Evolutionary conservation across 2,888 invertebrate species (phyloP).

Genomic region (Julus scandinavius): DNA sequence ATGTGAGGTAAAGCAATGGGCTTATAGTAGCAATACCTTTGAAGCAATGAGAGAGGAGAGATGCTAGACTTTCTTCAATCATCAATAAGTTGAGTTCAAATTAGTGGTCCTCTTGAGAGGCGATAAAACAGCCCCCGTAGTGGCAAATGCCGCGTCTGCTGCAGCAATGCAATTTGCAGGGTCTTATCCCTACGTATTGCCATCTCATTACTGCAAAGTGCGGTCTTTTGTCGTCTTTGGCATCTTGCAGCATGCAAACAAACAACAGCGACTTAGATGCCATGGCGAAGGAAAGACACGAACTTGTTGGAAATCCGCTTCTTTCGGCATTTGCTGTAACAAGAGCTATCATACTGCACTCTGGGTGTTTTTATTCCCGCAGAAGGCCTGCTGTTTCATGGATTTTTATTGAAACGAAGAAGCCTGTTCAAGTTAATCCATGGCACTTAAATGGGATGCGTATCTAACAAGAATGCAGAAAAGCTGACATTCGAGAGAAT

Average conservation of each 20-base stretch:
- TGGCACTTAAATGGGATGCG: conserved; percentile 22
- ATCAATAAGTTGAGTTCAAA: conserved; percentile 36
- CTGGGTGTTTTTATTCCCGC: conserved; percentile 21
- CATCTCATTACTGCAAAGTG: conserved; percentile 39
- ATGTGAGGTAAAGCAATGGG: neutral
- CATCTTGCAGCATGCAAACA: conserved; percentile 20
- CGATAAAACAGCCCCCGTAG: conserved; percentile 33
- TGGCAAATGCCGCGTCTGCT: neutral
- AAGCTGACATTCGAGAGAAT: neutral
- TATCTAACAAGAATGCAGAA: conserved; percentile 30
- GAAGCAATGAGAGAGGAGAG: neutral
- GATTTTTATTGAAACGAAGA: conserved; percentile 10
- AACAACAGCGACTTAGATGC: neutral
- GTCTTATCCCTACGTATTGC: neutral
- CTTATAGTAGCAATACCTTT: neutral
- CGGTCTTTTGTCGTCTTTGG: conserved; percentile 33
- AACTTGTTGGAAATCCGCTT: conserved; percentile 18
- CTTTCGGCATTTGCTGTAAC: neutral
- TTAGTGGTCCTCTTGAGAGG: conserved; percentile 34
- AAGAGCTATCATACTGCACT: neutral
- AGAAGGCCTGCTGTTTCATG: neutral
- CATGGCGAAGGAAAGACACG: conserved; percentile 17
- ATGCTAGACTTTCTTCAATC: neutral
- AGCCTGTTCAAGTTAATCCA: conserved; percentile 22
- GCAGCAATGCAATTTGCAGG: conserved; percentile 28